Evolutionary conservation across 2,113 vertebrate genomes (phyloP), one percentile per base, ranked within the genome.

Genomic region (Scophthalmus maximus): DNA sequence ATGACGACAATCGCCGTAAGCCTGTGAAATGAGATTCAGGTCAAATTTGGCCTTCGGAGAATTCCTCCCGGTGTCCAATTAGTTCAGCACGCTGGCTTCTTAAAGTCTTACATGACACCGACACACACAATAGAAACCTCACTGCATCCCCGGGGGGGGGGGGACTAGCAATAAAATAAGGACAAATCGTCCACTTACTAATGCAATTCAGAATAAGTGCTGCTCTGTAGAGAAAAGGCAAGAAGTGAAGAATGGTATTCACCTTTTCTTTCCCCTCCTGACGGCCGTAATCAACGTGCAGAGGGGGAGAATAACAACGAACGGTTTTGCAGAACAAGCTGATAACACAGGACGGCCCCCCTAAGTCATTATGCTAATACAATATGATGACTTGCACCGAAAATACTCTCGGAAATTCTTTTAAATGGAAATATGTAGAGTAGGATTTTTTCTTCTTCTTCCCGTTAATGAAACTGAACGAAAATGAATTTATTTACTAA

Each of bases 11-110:
- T 26, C 5, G 0, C 6, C 3, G 3, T 80, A 86, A 91, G 29
- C 80, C 73, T 1, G 0, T 30, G 6, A 64, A 71, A 71, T 56
- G 50, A 84, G 90, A 91, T 89, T 86, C 29, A 22, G 87, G 88
- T 84, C 84, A 91, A n/a, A 78, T 76, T 84, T 84, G 42, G 15
- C 56, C 23, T 69, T 70, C 42, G 42, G 38, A 84, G 78, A 82
- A 79, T 70, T 69, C 56, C 59, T 58, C 30, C 26, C 44, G 38
- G 25, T 29, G 73, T 79, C 65, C 76, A 86, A 74, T 81, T 80
- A 86, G 77, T 46, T 83, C 51, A 69, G 63, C 76, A 56, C 6
- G 3, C 12, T 14, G 56, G 42, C 76, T 52, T 77, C 85, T 81
- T 83, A 82, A 75, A 17, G 57, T 58, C 58, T 89, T 87, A 83